phyloP scores from a whole-genome alignment of 2,888 invertebrate genomes.

The Drosophila quinaria region DNA sequence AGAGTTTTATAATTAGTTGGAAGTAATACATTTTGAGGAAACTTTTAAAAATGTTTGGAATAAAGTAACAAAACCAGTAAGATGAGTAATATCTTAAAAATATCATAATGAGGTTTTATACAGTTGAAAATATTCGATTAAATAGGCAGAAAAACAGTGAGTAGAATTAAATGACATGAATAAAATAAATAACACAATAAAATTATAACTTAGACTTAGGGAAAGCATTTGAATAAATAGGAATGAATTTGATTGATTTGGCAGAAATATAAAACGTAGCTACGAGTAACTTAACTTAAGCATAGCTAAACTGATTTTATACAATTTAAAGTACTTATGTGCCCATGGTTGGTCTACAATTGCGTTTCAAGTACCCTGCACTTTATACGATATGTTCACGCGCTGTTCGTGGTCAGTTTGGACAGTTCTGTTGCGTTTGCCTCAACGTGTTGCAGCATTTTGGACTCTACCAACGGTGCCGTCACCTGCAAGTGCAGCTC shows the following conservation, averaged over 20 bases:
- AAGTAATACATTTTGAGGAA: not conserved
- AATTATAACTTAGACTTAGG: not conserved
- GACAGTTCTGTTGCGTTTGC: conserved; percentile 55
- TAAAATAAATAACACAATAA: not conserved
- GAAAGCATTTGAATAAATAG: conserved; percentile 5
- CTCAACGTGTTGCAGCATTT: conserved; percentile 29
- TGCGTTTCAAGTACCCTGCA: conserved; percentile 5
- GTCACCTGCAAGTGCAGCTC: conserved; percentile 80
- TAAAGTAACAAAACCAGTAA: not conserved
- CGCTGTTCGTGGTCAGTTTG: conserved; percentile 50
- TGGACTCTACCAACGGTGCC: conserved; percentile 76
- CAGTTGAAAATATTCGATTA: not conserved
- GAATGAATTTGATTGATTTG: conserved; percentile 12
- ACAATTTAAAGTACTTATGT: conserved; percentile 10
- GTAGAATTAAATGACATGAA: conserved; percentile 1
- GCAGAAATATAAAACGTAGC: not conserved
- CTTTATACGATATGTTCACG: conserved; percentile 24
- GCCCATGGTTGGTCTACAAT: not conserved
- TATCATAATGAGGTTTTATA: not conserved
- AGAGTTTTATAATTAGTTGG: not conserved
- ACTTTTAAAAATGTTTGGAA: not conserved
- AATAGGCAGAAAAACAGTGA: not conserved
- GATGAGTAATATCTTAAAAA: not conserved
- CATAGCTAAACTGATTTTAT: not conserved
- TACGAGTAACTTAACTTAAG: not conserved